These are phyloP conservation scores for Meriones unguiculatus DNA, from an alignment of 2,113 vertebrate genomes.

Conservation along the genomic window DNA sequence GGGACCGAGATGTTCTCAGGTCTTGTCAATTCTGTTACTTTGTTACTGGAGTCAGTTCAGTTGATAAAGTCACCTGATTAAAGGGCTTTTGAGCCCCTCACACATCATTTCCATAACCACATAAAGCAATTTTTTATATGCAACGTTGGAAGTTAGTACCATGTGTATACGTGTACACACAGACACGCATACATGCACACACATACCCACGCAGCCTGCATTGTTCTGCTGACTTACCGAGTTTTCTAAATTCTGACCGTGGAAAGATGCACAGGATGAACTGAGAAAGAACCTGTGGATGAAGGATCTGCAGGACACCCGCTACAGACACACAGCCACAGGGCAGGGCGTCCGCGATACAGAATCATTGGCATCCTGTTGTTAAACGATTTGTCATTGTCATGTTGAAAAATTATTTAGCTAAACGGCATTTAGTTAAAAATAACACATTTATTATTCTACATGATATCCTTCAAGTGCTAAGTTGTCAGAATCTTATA, in stretches of 20 bases:
- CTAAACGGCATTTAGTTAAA: slow-evolving; percentile 21
- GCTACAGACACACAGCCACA: fast-evolving
- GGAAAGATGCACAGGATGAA: background rate
- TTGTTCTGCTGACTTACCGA: background rate
- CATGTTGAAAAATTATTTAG: background rate
- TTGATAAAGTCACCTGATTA: background rate
- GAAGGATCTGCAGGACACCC: background rate
- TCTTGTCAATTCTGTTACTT: background rate
- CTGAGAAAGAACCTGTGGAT: background rate
- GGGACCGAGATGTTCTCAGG: too few relatives aligned
- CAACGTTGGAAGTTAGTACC: background rate
- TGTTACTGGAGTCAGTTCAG: background rate
- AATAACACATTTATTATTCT: background rate
- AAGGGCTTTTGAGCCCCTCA: slow-evolving; percentile 35
- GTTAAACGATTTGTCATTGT: background rate
- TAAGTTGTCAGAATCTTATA: background rate
- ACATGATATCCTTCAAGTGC: background rate
- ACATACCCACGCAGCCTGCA: background rate
- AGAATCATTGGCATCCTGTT: background rate
- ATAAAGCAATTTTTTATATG: background rate
- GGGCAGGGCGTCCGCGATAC: background rate
- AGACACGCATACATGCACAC: background rate
- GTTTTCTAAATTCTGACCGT: slow-evolving; percentile 26
- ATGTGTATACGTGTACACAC: background rate
- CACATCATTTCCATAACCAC: background rate